Conservation (phyloP, 2,113 vertebrate species). For the Polypterus senegalus region DNA sequence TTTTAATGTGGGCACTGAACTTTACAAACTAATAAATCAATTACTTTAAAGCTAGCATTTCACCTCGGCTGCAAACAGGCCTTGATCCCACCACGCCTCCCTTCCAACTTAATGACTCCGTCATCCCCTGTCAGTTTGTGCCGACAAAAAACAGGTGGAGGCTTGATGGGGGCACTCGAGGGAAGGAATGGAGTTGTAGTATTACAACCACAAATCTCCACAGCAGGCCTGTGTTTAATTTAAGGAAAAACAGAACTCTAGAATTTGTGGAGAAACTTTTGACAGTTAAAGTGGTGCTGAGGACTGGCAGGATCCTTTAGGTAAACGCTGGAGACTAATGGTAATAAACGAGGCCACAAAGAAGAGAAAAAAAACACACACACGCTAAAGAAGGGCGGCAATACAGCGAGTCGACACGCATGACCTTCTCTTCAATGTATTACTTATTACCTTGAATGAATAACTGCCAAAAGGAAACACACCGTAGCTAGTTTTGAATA, state of each 20-base stretch:
- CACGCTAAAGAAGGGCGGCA: no score
- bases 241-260: not conserved
- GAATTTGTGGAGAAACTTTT: not conserved
- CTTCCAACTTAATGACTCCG: no score
- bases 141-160: slow-evolving; percentile 11
- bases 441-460: no score
- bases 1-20: not conserved
- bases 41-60: not conserved
- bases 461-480: no score
- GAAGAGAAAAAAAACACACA: not conserved
- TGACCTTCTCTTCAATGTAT: no score
- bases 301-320: slow-evolving; percentile 5
- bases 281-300: slow-evolving; percentile 3
- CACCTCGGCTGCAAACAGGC: not conserved
- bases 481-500: no score
- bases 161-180: not conserved
- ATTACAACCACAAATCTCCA: not conserved
- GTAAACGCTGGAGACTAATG: slow-evolving; percentile 18
- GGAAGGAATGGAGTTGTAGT: not conserved
- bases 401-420: no score
- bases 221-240: slow-evolving; percentile 1
- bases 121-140: slow-evolving; percentile 1
- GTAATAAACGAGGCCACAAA: slow-evolving; percentile 9
- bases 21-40: not conserved
- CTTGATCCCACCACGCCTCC: not conserved